These are phyloP conservation scores for Platygyra sinensis DNA, from an alignment of 64 coral and sea anemone species.

Conservation along the genomic window DNA sequence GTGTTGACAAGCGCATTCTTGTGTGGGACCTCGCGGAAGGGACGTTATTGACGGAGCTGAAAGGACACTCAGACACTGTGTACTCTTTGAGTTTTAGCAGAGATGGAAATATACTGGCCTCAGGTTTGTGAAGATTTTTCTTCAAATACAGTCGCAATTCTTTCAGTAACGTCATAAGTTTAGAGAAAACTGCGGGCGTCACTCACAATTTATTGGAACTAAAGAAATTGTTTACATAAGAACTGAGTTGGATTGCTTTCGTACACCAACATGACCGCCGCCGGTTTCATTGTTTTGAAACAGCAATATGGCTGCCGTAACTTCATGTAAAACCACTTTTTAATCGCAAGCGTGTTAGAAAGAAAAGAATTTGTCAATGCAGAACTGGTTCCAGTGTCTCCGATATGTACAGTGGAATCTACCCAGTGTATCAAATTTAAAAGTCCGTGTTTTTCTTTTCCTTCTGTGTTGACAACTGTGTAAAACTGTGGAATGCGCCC, in stretches of 20 bases:
- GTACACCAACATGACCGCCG: too few relatives aligned
- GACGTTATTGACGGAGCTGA: slow-evolving; percentile 72
- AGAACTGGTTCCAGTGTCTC: too few relatives aligned
- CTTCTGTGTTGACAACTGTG: slow-evolving; percentile 67
- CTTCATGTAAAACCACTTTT: too few relatives aligned
- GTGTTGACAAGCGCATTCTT: slow-evolving; percentile 85
- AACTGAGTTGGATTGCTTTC: too few relatives aligned
- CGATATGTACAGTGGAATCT: too few relatives aligned
- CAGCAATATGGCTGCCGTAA: too few relatives aligned
- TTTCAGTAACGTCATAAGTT: neutral
- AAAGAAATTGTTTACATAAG: too few relatives aligned
- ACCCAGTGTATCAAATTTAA: too few relatives aligned
- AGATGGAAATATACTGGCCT: slow-evolving; percentile 91
- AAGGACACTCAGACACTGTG: slow-evolving; percentile 87
- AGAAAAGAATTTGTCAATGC: neutral
- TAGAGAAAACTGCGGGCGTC: too few relatives aligned
- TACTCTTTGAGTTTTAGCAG: slow-evolving; percentile 89
- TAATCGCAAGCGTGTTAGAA: too few relatives aligned
- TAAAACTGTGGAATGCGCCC: slow-evolving; percentile 93
- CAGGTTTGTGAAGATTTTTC: slow-evolving; percentile 49
- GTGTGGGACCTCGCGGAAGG: slow-evolving; percentile 97
- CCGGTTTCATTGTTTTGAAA: too few relatives aligned
- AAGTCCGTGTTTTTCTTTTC: neutral
- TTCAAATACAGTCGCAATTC: neutral
- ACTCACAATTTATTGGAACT: too few relatives aligned